These are phyloP conservation scores for Archilochus colubris DNA, from an alignment of 2,113 vertebrate genomes.

Conservation along the genomic window DNA sequence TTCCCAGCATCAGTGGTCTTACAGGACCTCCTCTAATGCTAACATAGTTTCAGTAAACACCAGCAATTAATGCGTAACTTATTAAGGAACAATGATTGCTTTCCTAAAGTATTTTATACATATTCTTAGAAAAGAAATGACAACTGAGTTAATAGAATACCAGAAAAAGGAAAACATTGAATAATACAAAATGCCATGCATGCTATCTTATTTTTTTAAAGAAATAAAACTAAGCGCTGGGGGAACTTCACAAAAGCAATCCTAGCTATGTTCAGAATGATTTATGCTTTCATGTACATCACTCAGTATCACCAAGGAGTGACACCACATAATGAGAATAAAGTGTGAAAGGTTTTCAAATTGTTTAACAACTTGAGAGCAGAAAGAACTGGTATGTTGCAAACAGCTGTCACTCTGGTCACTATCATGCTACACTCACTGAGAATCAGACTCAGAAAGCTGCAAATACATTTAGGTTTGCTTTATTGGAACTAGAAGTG, in stretches of 20 bases:
- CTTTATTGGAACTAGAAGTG: not conserved
- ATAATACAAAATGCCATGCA: not conserved
- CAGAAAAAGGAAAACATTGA: not conserved
- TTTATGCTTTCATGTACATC: not conserved
- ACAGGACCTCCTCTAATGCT: constrained; percentile 23
- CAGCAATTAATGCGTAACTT: constrained; percentile 54
- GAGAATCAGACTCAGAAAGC: not conserved
- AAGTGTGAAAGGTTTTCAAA: not conserved
- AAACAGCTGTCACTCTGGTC: not conserved
- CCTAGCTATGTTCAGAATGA: not conserved
- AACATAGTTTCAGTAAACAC: constrained; percentile 9
- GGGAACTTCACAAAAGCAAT: not conserved
- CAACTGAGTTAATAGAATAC: constrained; percentile 41
- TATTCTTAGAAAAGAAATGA: not conserved
- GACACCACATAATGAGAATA: not conserved
- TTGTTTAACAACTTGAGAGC: not conserved
- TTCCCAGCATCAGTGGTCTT: constrained; percentile 23
- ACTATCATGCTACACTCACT: not conserved
- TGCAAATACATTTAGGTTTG: not conserved
- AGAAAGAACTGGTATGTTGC: not conserved
- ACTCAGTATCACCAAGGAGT: not conserved
- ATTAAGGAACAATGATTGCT: constrained; percentile 45
- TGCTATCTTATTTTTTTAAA: not conserved
- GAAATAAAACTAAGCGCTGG: not conserved
- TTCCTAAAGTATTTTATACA: not conserved